Base-by-base conservation (phyloP, 92 coral and sea anemone species). In the Ricordea florida region DNA sequence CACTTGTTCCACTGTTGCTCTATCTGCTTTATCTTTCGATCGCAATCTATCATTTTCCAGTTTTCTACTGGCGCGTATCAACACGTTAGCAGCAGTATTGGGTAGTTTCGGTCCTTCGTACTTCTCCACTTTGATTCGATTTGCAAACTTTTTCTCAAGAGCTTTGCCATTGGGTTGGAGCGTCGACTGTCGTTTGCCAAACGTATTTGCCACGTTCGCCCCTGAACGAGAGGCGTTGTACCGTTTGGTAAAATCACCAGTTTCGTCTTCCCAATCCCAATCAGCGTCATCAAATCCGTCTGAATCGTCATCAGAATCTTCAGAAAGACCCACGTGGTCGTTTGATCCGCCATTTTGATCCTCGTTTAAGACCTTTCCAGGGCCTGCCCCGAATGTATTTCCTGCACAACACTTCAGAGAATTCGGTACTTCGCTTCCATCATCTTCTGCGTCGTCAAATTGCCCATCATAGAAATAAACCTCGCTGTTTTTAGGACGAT, bases 1-100 rank as follows among this genome's bases (percentile, higher is more conserved):
- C 6, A 96, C 99, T 75, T 96, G 99, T 44, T 96, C 99, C 44
- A 96, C 92, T 10, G 99, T 96, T 3, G 99, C 99, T 61, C 99
- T 79, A 58, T 96, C 99, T 44, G 99, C 86, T 71, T 96, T 96
- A 55, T 96, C 99, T 68, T 87, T 92, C 6, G 94, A 85, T 34
- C 99, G 87, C 43, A 92, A 49, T 79, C 93, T 86, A 18, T 86
- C 97, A 73, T 92, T 96, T 66, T 85, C 97, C 23, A 84, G 84
- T 63, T 89, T 92, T 64, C 84, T 96, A 28, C 69, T 84, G 11
- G 85, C 81, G 51, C 89, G 96, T 52, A 93, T 92, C 74, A 96
- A 69, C 7, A 90, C 85, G 56, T 96, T 96, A 11, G 86, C 92
- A 4, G 99, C 97, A 43, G 87, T 82, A 24, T 86, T 89, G 3